These are phyloP conservation scores for Muscina levida DNA, from an alignment of 2,888 invertebrate species.

Conservation along the genomic window DNA sequence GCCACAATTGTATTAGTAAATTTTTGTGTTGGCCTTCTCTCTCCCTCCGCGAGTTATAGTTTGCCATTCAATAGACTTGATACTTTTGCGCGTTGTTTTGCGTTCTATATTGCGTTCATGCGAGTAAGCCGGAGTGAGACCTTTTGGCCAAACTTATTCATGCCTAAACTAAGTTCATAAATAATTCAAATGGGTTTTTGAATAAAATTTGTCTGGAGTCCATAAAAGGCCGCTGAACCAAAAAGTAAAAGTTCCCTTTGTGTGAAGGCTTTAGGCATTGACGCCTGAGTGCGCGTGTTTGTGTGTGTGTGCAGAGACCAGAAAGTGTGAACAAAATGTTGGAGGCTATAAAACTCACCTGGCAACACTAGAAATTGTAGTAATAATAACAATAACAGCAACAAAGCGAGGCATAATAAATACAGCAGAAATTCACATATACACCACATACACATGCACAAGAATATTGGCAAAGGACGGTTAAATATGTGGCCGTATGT, in stretches of 20 bases:
- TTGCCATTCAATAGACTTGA: slow-evolving; percentile 3
- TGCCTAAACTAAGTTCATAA: slow-evolving; percentile 53
- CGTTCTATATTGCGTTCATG: not conserved
- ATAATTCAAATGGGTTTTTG: slow-evolving; percentile 59
- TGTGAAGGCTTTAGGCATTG: not conserved
- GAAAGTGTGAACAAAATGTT: slow-evolving; percentile 8
- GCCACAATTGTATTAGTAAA: slow-evolving; percentile 32
- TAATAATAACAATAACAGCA: slow-evolving; percentile 4
- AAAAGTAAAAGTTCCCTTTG: slow-evolving; percentile 45
- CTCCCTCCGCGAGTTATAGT: not conserved
- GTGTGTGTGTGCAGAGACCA: slow-evolving; percentile 11
- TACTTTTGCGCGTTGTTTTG: not conserved
- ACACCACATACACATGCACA: slow-evolving; percentile 28
- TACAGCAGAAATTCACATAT: slow-evolving; percentile 7
- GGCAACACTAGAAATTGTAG: slow-evolving; percentile 18
- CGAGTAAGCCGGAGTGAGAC: not conserved
- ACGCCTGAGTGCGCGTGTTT: slow-evolving; percentile 9
- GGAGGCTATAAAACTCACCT: slow-evolving; percentile 26
- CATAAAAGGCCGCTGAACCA: slow-evolving; percentile 44
- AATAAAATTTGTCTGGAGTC: slow-evolving; percentile 49
- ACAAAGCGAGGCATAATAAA: slow-evolving; percentile 12
- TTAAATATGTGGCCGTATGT: too few species aligned
- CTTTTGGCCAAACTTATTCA: slow-evolving; percentile 29
- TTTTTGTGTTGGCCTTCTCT: slow-evolving; percentile 12
- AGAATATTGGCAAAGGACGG: too few species aligned